phyloP scores from a whole-genome alignment of 2,113 vertebrate genomes.

The Clarias batrachus region DNA sequence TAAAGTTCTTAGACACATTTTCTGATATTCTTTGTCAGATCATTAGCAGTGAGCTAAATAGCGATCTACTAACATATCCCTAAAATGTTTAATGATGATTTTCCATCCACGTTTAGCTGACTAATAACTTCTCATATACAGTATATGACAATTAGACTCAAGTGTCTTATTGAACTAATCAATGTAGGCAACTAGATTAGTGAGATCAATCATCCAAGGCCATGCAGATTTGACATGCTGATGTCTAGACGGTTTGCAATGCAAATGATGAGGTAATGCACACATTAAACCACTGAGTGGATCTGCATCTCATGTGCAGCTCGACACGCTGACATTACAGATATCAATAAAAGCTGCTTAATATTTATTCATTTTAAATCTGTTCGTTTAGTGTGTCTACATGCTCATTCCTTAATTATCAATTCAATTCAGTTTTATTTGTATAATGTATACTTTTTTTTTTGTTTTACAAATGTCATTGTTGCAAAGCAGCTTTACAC shows the following conservation, averaged over 20 bases:
- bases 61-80: not conserved
- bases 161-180: not conserved
- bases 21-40: not conserved
- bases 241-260: not conserved
- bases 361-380: not conserved
- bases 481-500: too few relatives aligned
- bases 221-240: conserved; percentile 2
- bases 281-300: not conserved
- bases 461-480: too few relatives aligned
- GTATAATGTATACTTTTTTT: not conserved
- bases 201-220: not conserved
- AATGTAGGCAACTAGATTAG: not conserved
- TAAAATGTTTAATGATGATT: not conserved
- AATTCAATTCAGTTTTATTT: not conserved
- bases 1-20: not conserved
- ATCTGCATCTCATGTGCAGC: not conserved
- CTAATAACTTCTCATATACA: too few relatives aligned
- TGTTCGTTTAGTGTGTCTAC: not conserved
- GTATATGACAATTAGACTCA: not conserved
- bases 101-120: not conserved
- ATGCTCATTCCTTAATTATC: not conserved
- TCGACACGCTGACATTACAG: not conserved
- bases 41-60: not conserved
- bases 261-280: conserved; percentile 20
- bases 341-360: not conserved